Evolutionary conservation across 2,888 invertebrate genomes (phyloP), one percentile per base, ranked within the genome.

Genomic region (Brachycybe producta): DNA sequence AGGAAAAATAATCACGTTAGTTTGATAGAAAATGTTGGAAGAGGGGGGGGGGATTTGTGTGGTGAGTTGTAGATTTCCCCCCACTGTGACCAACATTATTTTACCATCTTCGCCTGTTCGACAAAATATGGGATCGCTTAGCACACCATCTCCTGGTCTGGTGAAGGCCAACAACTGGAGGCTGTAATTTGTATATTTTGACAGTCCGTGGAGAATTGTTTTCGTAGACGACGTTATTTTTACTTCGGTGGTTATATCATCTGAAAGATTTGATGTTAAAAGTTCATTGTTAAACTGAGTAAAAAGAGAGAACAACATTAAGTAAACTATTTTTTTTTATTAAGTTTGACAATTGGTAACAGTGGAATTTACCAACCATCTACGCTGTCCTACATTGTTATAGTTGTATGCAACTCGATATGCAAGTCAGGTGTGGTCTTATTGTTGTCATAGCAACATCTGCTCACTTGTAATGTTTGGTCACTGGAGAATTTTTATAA

Each of bases 151-250:
- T 0, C 90, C 90, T 5, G 82, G 84, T 51, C 79, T 77, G 1
- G 87, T 90, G 64, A 79, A 87, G 1, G 87, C 87, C 62, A 85
- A 67, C 3, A 87, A 82, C 64, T 84, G 79, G 51, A 90, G 74
- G 34, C 86, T 87, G 67, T 90, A 90, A 71, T 90, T 90, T 47
- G 86, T 83, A 65, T 79, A 86, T 64, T 85, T 84, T 61, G 80
- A 77, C 50, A 90, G 70, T 1, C 82, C 79, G 64, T 84, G 84
- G 46, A 86, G 69, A 64, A 81, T 82, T 2, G 84, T 84, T 63
- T 85, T 84, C 39, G 79, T 75, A 58, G 79, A 82, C 3, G 82
- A 76, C 41, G 83, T 84, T 51, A 82, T 75, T 62, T 84, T 84
- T 43, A 83, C 76, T 67, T 84, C 84, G 5, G 48, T 21, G 15